These are phyloP conservation scores for Pegea sp. DNA, from an alignment of 23 tunicate species.

Conservation along the genomic window DNA sequence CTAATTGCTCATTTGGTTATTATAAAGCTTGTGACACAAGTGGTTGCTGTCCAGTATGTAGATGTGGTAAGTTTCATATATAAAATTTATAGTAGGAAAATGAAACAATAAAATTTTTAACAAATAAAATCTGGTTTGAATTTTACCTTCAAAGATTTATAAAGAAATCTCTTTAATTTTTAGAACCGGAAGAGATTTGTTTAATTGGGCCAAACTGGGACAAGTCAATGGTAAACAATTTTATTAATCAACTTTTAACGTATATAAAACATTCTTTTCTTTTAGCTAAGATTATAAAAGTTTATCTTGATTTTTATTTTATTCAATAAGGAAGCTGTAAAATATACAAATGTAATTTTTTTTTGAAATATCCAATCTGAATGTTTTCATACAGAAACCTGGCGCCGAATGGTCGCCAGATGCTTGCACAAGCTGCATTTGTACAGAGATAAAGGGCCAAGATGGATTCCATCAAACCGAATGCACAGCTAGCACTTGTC, in stretches of 20 bases:
- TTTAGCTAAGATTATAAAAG: too few relatives aligned
- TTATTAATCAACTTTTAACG: too few relatives aligned
- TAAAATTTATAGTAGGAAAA: background rate
- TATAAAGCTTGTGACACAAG: constrained; percentile 1
- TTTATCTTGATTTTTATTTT: background rate
- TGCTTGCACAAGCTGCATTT: constrained; percentile 14
- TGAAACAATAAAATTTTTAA: background rate
- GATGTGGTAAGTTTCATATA: constrained; percentile 19
- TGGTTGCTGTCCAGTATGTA: constrained; percentile 24
- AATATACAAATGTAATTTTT: background rate
- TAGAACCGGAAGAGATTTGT: too few relatives aligned
- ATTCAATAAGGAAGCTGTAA: background rate
- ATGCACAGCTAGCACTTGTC: constrained; percentile 13
- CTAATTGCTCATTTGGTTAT: constrained; percentile 8
- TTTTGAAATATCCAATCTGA: background rate
- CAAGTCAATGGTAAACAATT: too few relatives aligned
- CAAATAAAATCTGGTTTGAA: background rate
- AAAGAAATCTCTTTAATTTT: too few relatives aligned
- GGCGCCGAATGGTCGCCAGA: constrained; percentile 9
- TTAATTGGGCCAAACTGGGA: too few relatives aligned
- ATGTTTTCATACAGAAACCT: background rate
- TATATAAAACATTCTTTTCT: too few relatives aligned
- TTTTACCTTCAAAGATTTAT: background rate
- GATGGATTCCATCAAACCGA: constrained; percentile 21
- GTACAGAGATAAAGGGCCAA: constrained; percentile 6